Conservation (phyloP, 1,140 invertebrate genomes). For the Nilaparvata lugens region DNA sequence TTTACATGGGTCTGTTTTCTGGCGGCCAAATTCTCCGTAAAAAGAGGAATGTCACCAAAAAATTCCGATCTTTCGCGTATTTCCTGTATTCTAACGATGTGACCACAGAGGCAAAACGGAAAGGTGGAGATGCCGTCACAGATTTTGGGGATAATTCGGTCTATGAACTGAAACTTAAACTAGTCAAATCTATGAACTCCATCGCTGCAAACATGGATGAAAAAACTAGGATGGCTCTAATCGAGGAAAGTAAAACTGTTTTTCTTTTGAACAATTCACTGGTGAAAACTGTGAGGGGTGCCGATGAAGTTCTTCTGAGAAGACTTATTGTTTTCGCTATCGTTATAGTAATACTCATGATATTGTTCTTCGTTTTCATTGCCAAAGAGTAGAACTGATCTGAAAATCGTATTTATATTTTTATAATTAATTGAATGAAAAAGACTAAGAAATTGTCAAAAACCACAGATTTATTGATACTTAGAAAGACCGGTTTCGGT, state of each 20-base stretch:
- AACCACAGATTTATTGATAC: no score
- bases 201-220: slow-evolving; percentile 54
- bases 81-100: no score
- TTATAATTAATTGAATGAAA: no score
- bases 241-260: slow-evolving; percentile 67
- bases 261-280: slow-evolving; percentile 66
- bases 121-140: slow-evolving; percentile 46
- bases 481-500: no score
- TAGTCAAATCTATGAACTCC: slow-evolving; percentile 55
- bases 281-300: slow-evolving; percentile 54
- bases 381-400: no score
- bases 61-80: slow-evolving; percentile 6
- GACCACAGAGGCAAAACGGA: background rate
- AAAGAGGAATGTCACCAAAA: slow-evolving; percentile 50
- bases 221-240: slow-evolving; percentile 52
- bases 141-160: slow-evolving; percentile 49
- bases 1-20: slow-evolving; percentile 70
- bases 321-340: slow-evolving; percentile 7
- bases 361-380: background rate
- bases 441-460: no score
- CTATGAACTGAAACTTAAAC: slow-evolving; percentile 49
- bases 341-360: background rate
- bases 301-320: slow-evolving; percentile 33
- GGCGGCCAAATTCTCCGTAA: slow-evolving; percentile 68
- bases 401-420: no score